phyloP scores from a whole-genome alignment of 2,888 invertebrate species.

The Brachycybe producta region DNA sequence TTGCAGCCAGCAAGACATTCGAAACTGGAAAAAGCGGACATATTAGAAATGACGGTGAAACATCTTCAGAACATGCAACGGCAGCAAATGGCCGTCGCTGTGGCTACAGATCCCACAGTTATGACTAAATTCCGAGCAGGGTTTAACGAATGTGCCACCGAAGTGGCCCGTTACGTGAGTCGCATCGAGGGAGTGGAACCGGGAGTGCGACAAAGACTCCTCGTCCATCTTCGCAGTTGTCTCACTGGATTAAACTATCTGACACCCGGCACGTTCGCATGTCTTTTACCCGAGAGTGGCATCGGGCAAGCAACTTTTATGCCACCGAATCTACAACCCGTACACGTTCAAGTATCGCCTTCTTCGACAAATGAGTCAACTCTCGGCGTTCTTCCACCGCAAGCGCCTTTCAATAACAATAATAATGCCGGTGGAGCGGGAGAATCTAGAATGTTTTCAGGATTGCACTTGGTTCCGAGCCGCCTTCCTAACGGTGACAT shows the following conservation, averaged over 20 bases:
- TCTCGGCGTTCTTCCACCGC: background rate
- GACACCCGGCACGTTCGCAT: slow-evolving; percentile 34
- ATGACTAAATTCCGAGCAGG: slow-evolving; percentile 26
- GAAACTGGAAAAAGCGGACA: slow-evolving; percentile 91
- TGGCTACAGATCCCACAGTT: slow-evolving; percentile 20
- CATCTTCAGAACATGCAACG: slow-evolving; percentile 77
- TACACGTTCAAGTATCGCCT: background rate
- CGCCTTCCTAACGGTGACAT: slow-evolving; percentile 35
- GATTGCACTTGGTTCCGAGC: slow-evolving; percentile 29
- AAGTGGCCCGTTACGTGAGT: slow-evolving; percentile 51
- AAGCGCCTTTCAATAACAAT: background rate
- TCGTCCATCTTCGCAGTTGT: slow-evolving; percentile 51
- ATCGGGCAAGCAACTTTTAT: background rate
- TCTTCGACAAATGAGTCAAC: background rate
- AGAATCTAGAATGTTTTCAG: slow-evolving; percentile 6
- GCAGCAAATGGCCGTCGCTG: slow-evolving; percentile 45
- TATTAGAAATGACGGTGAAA: slow-evolving; percentile 91
- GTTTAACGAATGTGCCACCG: slow-evolving; percentile 23
- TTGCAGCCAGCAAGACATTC: slow-evolving; percentile 86
- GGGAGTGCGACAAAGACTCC: slow-evolving; percentile 48
- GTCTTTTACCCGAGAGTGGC: slow-evolving; percentile 9
- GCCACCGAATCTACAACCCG: background rate
- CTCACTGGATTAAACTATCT: slow-evolving; percentile 47
- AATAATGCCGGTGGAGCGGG: background rate
- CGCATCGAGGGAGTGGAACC: slow-evolving; percentile 50